These are phyloP conservation scores for Andrena cerasifolii DNA, from an alignment of 1,140 invertebrate species.

Conservation along the genomic window DNA sequence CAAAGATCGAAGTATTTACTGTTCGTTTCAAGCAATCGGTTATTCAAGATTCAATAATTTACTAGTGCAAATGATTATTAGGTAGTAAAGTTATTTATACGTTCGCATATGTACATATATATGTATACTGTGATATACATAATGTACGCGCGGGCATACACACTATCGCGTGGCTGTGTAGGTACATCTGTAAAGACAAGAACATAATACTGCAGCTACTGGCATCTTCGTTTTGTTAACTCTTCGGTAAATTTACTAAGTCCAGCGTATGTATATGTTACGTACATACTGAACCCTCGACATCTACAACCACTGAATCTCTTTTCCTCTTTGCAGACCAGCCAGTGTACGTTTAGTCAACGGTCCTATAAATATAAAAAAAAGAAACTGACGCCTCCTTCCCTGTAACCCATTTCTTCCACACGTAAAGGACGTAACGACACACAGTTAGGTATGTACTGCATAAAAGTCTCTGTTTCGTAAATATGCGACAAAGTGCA, in stretches of 20 bases:
- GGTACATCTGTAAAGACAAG: slow-evolving; percentile 30
- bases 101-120: slow-evolving; percentile 7
- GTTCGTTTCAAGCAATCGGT: neutral
- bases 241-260: slow-evolving; percentile 56
- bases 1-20: neutral
- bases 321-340: neutral
- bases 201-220: slow-evolving; percentile 70
- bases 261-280: slow-evolving; percentile 53
- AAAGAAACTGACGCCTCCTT: slow-evolving; percentile 19
- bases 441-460: slow-evolving; percentile 2
- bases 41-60: slow-evolving; percentile 32
- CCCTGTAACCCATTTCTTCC: neutral
- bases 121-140: slow-evolving; percentile 10
- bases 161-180: slow-evolving; percentile 44
- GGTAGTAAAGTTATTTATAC: neutral
- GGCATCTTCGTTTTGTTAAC: slow-evolving; percentile 51
- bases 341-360: slow-evolving; percentile 65
- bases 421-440: neutral
- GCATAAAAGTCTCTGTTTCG: too few species aligned
- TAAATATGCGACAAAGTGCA: neutral
- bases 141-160: neutral
- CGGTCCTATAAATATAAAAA: slow-evolving; percentile 70
- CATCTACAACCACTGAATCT: slow-evolving; percentile 37
- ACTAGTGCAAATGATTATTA: slow-evolving; percentile 8
- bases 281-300: slow-evolving; percentile 55